These are phyloP conservation scores for Harpegnathos saltator DNA, from an alignment of 1,140 invertebrate genomes.

Conservation along the genomic window DNA sequence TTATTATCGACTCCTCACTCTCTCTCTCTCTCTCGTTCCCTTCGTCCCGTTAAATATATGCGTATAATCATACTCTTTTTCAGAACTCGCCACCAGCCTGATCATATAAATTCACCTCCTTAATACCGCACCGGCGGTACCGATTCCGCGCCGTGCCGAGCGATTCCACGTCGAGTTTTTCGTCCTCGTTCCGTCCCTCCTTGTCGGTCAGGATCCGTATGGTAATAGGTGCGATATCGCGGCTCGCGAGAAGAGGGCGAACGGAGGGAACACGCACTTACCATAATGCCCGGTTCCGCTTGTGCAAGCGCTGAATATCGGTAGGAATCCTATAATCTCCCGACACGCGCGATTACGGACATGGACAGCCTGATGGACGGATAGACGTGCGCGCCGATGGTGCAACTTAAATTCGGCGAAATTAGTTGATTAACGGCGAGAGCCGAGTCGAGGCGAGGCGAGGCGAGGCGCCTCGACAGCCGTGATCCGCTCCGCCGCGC, in stretches of 20 bases:
- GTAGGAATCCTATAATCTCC: conserved; percentile 78
- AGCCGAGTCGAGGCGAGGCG: conserved; percentile 31
- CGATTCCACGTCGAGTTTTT: conserved; percentile 23
- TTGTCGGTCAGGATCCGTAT: conserved; percentile 32
- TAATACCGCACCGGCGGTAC: conserved; percentile 20
- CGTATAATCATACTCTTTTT: conserved; percentile 31
- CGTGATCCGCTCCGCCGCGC: background rate
- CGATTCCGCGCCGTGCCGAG: background rate
- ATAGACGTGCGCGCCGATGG: conserved; percentile 67
- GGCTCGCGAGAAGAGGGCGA: background rate
- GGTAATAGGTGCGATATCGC: conserved; percentile 65
- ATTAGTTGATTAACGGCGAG: conserved; percentile 80
- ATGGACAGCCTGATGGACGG: conserved; percentile 69
- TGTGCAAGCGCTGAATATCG: conserved; percentile 69
- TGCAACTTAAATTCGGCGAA: conserved; percentile 80
- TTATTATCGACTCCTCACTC: background rate
- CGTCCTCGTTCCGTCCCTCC: conserved; percentile 16
- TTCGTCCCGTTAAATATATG: background rate
- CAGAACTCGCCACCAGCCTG: conserved; percentile 1
- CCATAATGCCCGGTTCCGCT: conserved; percentile 74
- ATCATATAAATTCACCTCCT: conserved; percentile 35
- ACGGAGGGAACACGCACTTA: conserved; percentile 72
- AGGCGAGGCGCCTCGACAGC: conserved; percentile 37
- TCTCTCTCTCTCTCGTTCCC: background rate
- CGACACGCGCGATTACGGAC: conserved; percentile 75